Evolutionary conservation across 2,797 vertebrate genomes (phyloP).

Genomic region (Falco concolor): DNA sequence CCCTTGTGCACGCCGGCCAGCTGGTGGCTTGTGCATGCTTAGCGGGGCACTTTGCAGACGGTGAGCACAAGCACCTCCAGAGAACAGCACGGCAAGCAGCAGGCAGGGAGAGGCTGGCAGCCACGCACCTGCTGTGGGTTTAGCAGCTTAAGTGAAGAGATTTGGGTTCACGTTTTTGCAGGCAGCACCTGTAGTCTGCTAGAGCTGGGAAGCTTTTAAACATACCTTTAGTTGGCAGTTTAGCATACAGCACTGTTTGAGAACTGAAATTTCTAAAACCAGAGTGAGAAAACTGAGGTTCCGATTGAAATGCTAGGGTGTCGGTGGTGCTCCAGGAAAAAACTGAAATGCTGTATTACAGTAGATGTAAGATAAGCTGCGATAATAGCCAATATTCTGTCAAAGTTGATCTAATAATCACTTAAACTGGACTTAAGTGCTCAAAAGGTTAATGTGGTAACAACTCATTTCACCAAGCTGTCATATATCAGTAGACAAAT

Average conservation of each 20-base stretch:
- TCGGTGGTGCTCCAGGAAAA: background rate
- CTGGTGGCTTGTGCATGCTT: rapidly evolving
- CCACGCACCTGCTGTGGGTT: rapidly evolving
- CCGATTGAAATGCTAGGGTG: background rate
- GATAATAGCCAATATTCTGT: conserved; percentile 22
- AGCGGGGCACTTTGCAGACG: background rate
- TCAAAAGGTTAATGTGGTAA: conserved; percentile 21
- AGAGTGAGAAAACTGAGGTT: background rate
- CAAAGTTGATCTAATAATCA: conserved; percentile 27
- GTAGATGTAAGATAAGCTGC: background rate
- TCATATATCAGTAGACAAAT: background rate
- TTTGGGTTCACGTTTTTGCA: rapidly evolving
- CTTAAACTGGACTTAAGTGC: background rate
- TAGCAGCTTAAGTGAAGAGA: background rate
- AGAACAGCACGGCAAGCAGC: rapidly evolving
- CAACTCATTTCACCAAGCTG: background rate
- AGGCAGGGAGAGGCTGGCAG: background rate
- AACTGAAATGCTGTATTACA: background rate
- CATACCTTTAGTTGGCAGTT: rapidly evolving
- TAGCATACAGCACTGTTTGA: background rate
- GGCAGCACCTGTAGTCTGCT: background rate
- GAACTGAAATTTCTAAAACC: background rate
- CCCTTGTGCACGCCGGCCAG: rapidly evolving
- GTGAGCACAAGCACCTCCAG: rapidly evolving
- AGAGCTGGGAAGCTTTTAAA: background rate